Evolutionary conservation across 2,113 vertebrate genomes (phyloP).

Genomic region (Protomyctophum bolini): DNA sequence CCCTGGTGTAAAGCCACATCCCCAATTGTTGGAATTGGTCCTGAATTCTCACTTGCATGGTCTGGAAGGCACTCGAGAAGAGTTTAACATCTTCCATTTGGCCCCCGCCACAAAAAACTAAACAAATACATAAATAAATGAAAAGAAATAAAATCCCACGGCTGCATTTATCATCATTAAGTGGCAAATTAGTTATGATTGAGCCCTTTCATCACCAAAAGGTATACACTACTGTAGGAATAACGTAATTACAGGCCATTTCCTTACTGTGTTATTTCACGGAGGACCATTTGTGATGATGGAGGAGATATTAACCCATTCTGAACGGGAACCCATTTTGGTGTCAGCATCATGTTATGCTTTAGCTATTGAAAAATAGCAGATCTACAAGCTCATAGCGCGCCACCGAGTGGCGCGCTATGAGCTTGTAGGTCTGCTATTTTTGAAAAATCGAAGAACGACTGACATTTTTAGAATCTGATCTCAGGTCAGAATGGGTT

Average conservation of each 20-base stretch:
- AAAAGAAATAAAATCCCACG: constrained; percentile 22
- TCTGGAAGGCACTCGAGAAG: not conserved
- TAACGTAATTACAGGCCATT: constrained; percentile 45
- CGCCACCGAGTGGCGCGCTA: too few relatives aligned
- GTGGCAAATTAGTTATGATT: constrained; percentile 48
- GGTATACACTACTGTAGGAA: constrained; percentile 12
- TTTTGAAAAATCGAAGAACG: too few relatives aligned
- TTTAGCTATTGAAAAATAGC: too few relatives aligned
- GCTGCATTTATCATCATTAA: constrained; percentile 45
- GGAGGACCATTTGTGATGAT: constrained; percentile 46
- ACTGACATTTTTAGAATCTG: too few relatives aligned
- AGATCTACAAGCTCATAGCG: too few relatives aligned
- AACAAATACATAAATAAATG: constrained; percentile 3
- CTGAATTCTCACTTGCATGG: not conserved
- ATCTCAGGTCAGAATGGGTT: too few relatives aligned
- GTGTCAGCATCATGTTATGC: too few relatives aligned
- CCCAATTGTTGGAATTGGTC: constrained; percentile 16
- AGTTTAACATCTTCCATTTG: constrained; percentile 10
- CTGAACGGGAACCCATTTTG: too few relatives aligned
- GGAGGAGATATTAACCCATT: constrained; percentile 44
- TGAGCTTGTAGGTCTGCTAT: too few relatives aligned
- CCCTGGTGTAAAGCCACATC: constrained; percentile 52
- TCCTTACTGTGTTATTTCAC: constrained; percentile 51
- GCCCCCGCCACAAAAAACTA: not conserved
- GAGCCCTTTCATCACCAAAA: constrained; percentile 52